Evolutionary conservation across 2,113 vertebrate genomes (phyloP), one percentile per base, ranked within the genome.

Genomic region (Sclerurus mexicanus): DNA sequence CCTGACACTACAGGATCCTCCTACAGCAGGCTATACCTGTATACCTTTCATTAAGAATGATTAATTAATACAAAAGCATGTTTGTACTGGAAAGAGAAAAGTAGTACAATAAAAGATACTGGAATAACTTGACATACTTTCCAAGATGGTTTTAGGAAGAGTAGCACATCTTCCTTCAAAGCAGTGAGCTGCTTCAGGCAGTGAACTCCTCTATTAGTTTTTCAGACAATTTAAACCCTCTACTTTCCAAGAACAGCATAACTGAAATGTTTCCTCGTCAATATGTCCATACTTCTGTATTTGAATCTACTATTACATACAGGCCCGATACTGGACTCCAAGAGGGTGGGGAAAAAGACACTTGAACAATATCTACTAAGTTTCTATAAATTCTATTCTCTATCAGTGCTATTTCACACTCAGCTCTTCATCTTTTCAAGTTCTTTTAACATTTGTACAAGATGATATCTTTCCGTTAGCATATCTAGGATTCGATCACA

Each of bases 31-130:
- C 20, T 15, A 3, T 3, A 46, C 3, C 42, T 6, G 19, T 17
- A 11, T 4, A 8, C 16, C n/a, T 62, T n/a, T 12, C 6, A 0
- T 42, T 42, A 40, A 0, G 0, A 71, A 22, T 14, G 23, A 7
- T 3, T 59, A 58, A 13, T 27, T 40, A 66, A 66, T 9, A 42
- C 16, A 79, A 47, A 85, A 42, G 4, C 31, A 71, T 6, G 4
- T 37, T n/a, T 20, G 14, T 14, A 42, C 18, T 8, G 27, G 20
- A 71, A 55, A 84, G 15, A 59, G 10, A 28, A 49, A 87, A 68
- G 1, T 1, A 7, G n/a, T 33, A 42, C 19, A 5, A 33, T 37
- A 75, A 50, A 66, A 46, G n/a, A 22, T 8, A 47, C 6, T 63
- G 35, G 14, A 79, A 73, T 76, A 85, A 72, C 19, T 24, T 14